Evolutionary conservation across 2,888 invertebrate genomes (phyloP).

Genomic region (Norana najaformis): DNA sequence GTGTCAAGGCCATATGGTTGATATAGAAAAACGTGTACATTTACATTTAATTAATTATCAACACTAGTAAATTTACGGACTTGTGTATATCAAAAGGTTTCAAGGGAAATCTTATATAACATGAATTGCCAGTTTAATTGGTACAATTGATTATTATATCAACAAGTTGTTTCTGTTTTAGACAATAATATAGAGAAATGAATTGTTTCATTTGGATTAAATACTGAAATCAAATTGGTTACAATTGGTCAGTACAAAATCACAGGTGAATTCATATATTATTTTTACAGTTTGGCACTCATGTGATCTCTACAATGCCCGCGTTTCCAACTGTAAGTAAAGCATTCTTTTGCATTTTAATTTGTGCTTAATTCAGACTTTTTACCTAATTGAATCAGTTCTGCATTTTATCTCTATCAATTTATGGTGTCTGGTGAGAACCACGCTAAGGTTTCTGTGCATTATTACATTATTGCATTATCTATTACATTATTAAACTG

Average conservation of each 20-base stretch:
- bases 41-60: no score
- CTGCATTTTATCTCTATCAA: not conserved
- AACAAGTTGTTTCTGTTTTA: not conserved
- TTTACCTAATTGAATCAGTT: not conserved
- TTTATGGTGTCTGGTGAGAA: not conserved
- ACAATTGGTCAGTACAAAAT: not conserved
- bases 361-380: not conserved
- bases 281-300: not conserved
- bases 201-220: not conserved
- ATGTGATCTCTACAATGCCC: not conserved
- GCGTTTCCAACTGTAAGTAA: not conserved
- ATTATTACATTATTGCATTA: no score
- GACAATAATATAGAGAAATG: not conserved
- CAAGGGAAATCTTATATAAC: no score
- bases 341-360: conserved; percentile 2
- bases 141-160: no score
- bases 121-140: not conserved
- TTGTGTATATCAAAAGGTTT: no score
- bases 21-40: no score
- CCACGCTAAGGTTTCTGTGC: not conserved
- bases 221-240: not conserved
- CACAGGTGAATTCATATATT: not conserved
- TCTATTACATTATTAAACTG: not conserved
- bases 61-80: no score
- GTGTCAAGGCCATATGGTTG: no score